phyloP scores from a whole-genome alignment of 1,140 invertebrate genomes.

The Condylostylus longicornis region DNA sequence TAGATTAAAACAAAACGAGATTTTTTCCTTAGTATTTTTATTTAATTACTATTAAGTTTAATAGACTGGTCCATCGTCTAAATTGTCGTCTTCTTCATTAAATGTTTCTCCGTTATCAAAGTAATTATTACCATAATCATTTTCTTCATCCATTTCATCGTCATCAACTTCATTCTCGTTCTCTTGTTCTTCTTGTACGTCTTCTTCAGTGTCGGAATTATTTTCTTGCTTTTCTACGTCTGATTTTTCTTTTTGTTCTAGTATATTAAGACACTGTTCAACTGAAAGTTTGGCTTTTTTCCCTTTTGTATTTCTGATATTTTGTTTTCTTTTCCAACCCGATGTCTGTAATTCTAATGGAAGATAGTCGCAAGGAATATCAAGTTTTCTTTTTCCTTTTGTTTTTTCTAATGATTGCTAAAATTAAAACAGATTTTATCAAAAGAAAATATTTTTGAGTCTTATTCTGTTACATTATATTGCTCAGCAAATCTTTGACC shows the following conservation, averaged over 20 bases:
- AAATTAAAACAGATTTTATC: background rate
- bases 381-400: constrained; percentile 30
- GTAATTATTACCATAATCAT: constrained; percentile 67
- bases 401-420: constrained; percentile 46
- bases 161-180: constrained; percentile 37
- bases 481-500: constrained; percentile 37
- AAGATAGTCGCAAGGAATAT: constrained; percentile 40
- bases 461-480: constrained; percentile 23
- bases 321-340: constrained; percentile 14
- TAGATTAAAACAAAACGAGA: constrained; percentile 24
- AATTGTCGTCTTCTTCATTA: constrained; percentile 71
- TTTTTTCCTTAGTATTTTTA: constrained; percentile 14
- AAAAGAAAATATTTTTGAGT: background rate
- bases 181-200: constrained; percentile 37
- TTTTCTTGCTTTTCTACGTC: constrained; percentile 36
- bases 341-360: constrained; percentile 39
- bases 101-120: constrained; percentile 79
- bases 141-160: constrained; percentile 56
- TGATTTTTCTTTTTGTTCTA: constrained; percentile 44
- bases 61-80: constrained; percentile 61
- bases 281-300: too few species aligned
- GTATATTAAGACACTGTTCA: constrained; percentile 31
- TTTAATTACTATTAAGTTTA: constrained; percentile 21
- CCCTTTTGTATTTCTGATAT: constrained; percentile 13
- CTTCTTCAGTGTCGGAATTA: constrained; percentile 36